A percentile compares a stretch with the other conserved stretches of the same genome.
phyloP scores from a whole-genome alignment of 2,113 vertebrate genomes.

The Pseudorectes ferrugineus region DNA sequence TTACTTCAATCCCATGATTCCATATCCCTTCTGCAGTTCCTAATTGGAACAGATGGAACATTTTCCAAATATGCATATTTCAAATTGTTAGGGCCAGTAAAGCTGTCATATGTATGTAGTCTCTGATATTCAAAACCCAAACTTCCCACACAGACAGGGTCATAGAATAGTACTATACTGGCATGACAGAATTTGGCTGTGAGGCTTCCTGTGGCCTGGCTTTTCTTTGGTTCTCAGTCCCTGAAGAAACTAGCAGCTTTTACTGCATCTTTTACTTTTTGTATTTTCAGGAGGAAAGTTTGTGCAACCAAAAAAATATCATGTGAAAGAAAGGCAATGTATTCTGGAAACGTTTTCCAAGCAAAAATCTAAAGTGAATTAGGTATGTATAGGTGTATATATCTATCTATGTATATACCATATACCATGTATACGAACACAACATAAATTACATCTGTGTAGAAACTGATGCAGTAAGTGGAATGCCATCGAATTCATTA shows the following conservation, averaged over 20 bases:
- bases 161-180: neutral
- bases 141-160: neutral
- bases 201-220: neutral
- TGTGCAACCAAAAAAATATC: neutral
- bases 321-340: neutral
- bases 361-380: neutral
- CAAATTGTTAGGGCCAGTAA: neutral
- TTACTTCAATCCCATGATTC: neutral
- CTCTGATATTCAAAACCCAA: neutral
- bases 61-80: neutral
- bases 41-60: neutral
- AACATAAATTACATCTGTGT: neutral
- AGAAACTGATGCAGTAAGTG: neutral
- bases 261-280: neutral
- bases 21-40: neutral
- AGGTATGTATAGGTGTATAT: neutral
- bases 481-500: neutral
- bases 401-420: neutral
- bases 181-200: neutral
- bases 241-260: neutral
- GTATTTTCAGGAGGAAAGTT: neutral
- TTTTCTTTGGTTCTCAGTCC: neutral
- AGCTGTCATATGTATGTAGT: neutral
- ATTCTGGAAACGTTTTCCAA: neutral
- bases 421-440: neutral